Conservation (phyloP, 2,113 vertebrate genomes). For the Anhinga anhinga region DNA sequence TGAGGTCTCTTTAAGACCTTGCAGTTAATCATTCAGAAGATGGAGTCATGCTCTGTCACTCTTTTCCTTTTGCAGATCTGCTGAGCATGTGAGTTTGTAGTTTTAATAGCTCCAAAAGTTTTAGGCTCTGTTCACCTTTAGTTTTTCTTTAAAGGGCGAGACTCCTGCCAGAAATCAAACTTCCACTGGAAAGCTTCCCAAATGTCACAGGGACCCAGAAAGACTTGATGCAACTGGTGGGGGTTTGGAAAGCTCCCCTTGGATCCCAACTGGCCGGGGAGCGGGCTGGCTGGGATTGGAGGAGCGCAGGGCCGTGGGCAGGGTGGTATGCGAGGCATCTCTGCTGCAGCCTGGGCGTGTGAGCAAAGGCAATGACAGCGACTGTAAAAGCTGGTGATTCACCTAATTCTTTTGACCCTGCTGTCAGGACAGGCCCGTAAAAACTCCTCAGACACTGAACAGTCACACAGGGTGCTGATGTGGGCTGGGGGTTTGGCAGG, state of each 20-base stretch:
- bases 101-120: not conserved
- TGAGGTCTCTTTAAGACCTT: not conserved
- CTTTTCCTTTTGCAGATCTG: not conserved
- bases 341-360: not conserved
- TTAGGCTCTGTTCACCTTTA: not conserved
- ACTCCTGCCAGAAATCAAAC: not conserved
- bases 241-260: not conserved
- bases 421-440: not conserved
- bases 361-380: not conserved
- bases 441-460: not conserved
- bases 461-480: rapidly evolving
- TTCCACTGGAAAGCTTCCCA: not conserved
- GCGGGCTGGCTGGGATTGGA: not conserved
- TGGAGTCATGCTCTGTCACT: not conserved
- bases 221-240: rapidly evolving
- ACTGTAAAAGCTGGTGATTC: not conserved
- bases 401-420: not conserved
- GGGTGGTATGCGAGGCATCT: not conserved
- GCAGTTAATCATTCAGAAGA: not conserved
- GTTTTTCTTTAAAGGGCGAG: not conserved
- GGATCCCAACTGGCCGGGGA: rapidly evolving
- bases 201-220: conserved; percentile 42
- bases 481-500: not conserved
- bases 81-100: not conserved
- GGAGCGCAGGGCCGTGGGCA: not conserved